Evolutionary conservation across 2,888 invertebrate genomes (phyloP), one percentile per base, ranked within the genome.

Genomic region (Adelphocoris suturalis): DNA sequence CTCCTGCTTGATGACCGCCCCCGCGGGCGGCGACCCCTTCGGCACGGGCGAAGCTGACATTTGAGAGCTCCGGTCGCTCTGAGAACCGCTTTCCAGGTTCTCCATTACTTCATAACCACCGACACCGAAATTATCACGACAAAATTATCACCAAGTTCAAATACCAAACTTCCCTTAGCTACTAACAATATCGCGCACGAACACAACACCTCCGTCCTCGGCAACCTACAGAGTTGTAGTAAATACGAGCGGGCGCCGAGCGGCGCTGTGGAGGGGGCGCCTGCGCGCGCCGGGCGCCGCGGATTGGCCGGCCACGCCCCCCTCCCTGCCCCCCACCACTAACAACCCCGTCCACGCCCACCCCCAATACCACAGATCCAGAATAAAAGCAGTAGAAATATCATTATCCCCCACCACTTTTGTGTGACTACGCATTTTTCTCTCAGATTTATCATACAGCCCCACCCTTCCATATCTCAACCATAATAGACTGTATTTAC

Each of bases 11-110:
- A 90, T 88, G 48, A 85, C 88, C 55, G 85, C 90, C 85, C 80
- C 86, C 61, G 81, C 84, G 57, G 61, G 80, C 85, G 90, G 90
- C 91, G 91, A 90, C 12, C 91, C 92, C 92, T 92, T 93, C 93
- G 91, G 93, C 93, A 90, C 94, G 93, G 92, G 94, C 94, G 91
- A 92, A 90, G 94, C 94, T 91, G 95, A 95, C 92, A 94, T 94
- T 93, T 94, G 94, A 92, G 94, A 94, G 92, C 94, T 94, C 92
- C 93, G 95, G 93, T 95, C 95, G 94, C 95, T 95, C 92, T 94
- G 93, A 90, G 90, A 89, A 76, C 87, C 90, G 75, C 80, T 85
- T 80, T 89, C 89, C 47, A 87, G 46, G 28, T 90, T 85, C 55
- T 90, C 90, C 90, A 90, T 90, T 90, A 90, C 75, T 90, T 81